A percentile compares a stretch with the other conserved stretches of the same genome.
Conservation (phyloP, 2,797 vertebrate species). For the Aldrovandia affinis region DNA sequence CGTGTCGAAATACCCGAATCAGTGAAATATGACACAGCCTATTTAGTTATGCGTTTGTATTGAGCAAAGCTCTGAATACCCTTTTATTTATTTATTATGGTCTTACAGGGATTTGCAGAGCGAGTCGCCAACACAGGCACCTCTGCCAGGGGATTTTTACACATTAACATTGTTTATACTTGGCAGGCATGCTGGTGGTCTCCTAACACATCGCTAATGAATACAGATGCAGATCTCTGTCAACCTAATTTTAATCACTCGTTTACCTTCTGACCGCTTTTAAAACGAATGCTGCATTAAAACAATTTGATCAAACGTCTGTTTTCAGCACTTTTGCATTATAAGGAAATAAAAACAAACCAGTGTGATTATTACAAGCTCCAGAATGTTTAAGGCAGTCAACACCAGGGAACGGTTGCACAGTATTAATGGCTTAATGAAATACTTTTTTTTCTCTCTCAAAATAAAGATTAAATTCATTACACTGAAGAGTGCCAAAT, state of each 20-base stretch:
- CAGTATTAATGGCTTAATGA: not conserved
- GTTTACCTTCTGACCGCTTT: not conserved
- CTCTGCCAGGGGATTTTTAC: conserved; percentile 9
- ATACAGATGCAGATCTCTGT: not conserved
- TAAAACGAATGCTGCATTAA: not conserved
- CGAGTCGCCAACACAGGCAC: not conserved
- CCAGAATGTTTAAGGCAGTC: not conserved
- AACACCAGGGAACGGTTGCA: not conserved
- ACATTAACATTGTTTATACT: not conserved
- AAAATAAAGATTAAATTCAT: not conserved
- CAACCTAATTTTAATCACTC: not conserved
- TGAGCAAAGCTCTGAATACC: not conserved
- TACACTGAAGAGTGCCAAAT: not conserved
- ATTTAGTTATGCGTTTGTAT: not conserved
- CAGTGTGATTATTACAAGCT: too few relatives aligned
- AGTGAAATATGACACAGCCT: not conserved
- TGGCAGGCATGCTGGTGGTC: not conserved
- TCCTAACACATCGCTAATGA: not conserved
- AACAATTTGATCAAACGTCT: not conserved
- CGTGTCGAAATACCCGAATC: not conserved
- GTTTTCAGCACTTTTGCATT: not conserved
- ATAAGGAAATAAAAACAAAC: not conserved
- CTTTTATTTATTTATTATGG: not conserved
- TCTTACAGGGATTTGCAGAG: conserved; percentile 13
- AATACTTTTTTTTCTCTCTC: too few relatives aligned